These are phyloP conservation scores for Drosophila leonis DNA, from an alignment of 2,888 invertebrate genomes.

Conservation along the genomic window DNA sequence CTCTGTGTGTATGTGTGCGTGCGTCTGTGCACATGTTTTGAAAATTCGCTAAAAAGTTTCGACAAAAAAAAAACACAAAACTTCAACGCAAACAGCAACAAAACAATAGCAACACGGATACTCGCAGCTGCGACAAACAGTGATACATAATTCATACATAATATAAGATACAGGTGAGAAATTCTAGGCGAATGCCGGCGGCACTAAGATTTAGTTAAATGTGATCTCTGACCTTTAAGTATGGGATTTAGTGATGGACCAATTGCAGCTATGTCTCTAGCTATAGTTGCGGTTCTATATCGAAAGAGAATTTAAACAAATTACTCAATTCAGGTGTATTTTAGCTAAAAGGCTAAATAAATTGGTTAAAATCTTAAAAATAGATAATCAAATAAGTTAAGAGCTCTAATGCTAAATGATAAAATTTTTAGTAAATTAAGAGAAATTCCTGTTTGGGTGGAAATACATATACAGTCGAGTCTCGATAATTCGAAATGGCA, in stretches of 20 bases:
- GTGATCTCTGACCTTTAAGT: background rate
- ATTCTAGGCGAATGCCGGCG: conserved; percentile 48
- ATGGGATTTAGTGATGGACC: background rate
- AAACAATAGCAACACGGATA: conserved; percentile 55
- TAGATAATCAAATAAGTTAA: too few relatives aligned
- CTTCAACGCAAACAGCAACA: conserved; percentile 24
- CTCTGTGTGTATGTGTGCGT: conserved; percentile 5
- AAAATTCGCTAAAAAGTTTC: conserved; percentile 28
- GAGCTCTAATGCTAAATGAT: too few relatives aligned
- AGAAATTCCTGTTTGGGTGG: too few relatives aligned
- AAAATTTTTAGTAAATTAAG: too few relatives aligned
- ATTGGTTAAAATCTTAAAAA: too few relatives aligned
- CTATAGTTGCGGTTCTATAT: background rate
- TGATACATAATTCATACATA: conserved; percentile 32
- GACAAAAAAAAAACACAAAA: conserved; percentile 16
- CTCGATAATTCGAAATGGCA: too few relatives aligned
- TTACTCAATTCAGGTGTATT: background rate
- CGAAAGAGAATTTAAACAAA: too few relatives aligned
- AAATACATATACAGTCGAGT: too few relatives aligned
- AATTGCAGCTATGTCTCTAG: background rate
- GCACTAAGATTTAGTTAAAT: background rate
- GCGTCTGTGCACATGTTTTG: conserved; percentile 28
- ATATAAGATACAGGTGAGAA: conserved; percentile 56
- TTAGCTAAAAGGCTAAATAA: background rate
- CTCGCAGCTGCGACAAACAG: conserved; percentile 34